Evolutionary conservation across 23 tunicate genomes (phyloP).

Genomic region (Styela clava): DNA sequence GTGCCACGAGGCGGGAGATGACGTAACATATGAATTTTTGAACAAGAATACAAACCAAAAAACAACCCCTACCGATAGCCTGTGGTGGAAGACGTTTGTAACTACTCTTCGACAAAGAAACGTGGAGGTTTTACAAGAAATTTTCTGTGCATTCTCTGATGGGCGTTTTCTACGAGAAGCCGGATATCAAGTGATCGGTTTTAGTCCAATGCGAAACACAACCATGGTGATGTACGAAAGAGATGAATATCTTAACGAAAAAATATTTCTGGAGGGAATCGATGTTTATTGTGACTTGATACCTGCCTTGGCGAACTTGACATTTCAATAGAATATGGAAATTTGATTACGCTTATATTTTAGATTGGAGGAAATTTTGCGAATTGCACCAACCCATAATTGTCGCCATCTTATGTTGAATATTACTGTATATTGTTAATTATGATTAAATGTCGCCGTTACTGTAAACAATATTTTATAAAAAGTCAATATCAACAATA

Average conservation of each 20-base stretch:
- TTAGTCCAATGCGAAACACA: constrained; percentile 96
- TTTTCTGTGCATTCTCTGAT: constrained; percentile 87
- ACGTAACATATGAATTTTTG: constrained; percentile 50
- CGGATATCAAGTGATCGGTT: constrained; percentile 86
- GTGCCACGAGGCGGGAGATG: constrained; percentile 89
- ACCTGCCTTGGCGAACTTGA: constrained; percentile 66
- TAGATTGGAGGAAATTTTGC: too few relatives aligned
- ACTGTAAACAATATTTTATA: too few relatives aligned
- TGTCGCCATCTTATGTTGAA: too few relatives aligned
- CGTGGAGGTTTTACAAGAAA: constrained; percentile 37
- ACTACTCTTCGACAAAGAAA: constrained; percentile 10
- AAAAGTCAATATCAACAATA: too few relatives aligned
- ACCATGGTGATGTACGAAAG: constrained; percentile 92
- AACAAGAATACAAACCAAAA: constrained; percentile 32
- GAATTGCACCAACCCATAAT: too few relatives aligned
- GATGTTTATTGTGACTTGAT: constrained; percentile 75
- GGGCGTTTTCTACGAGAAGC: constrained; percentile 66
- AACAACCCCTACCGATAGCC: neutral
- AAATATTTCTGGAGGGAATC: constrained; percentile 86
- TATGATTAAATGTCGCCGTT: too few relatives aligned
- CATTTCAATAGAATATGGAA: neutral
- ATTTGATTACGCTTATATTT: too few relatives aligned
- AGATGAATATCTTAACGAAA: constrained; percentile 86
- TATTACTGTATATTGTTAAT: too few relatives aligned
- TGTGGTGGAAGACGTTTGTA: constrained; percentile 35